Evolutionary conservation across 2,113 vertebrate genomes (phyloP), one percentile per base, ranked within the genome.

Genomic region (Rhineura floridana): DNA sequence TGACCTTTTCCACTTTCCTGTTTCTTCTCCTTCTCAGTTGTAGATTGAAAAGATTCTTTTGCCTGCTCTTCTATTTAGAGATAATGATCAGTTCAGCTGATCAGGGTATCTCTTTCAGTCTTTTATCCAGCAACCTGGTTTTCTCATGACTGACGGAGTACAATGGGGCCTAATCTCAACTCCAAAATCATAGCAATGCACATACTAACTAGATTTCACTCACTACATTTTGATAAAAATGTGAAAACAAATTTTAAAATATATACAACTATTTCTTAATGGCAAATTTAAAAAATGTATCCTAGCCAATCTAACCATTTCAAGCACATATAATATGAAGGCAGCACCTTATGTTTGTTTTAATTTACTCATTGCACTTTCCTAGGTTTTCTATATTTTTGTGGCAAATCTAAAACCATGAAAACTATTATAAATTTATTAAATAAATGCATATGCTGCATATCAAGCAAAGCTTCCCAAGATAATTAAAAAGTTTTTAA

Each of bases 51-150:
- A 0, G 2, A 86, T 73, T 90, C 72, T 84, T 89, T 46, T 59
- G 87, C 80, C 23, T 80, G 42, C n/a, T 67, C 25, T 91, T 81
- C 23, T 76, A 10, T 84, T 81, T 50, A 81, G 48, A 83, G 70
- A 91, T 85, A 3, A 52, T 15, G 39, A 0, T 36, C 79, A 39
- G 55, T 78, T 6, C 50, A 73, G 59, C 73, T 85, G 46, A 67
- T 69, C 33, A 62, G 81, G 23, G 79, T 63, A 83, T 46, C 23
- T 89, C 25, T 0, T 17, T 3, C 70, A 85, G 88, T 67, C 62
- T 94, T 39, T 63, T 84, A 59, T 15, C 82, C 76, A 25, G 91
- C 84, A 85, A 25, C 17, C 91, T 88, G 79, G 90, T 86, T 77
- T 46, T 94, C 87, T 70, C 83, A 52, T 77, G 90, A 65, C 4